Evolutionary conservation across 2,888 invertebrate genomes (phyloP).

Genomic region (Carterocephalus palaemon): DNA sequence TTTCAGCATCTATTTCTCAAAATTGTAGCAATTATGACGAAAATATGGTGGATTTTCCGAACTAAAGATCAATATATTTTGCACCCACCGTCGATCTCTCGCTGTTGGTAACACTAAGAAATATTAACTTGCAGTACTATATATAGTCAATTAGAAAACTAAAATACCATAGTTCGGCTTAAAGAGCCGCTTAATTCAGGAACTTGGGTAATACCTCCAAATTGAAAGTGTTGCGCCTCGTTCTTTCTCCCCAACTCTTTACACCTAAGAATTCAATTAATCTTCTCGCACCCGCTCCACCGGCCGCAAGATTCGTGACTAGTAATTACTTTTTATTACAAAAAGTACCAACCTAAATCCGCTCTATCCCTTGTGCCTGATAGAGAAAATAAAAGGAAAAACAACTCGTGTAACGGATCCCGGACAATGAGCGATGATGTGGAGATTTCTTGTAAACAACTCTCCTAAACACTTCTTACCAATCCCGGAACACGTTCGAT

Average conservation of each 20-base stretch:
- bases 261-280: slow-evolving; percentile 77
- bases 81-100: too few relatives aligned
- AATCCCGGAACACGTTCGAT: slow-evolving; percentile 22
- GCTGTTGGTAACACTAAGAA: too few relatives aligned
- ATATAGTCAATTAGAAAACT: too few relatives aligned
- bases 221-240: slow-evolving; percentile 46
- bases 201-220: slow-evolving; percentile 32
- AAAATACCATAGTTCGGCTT: too few relatives aligned
- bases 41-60: too few relatives aligned
- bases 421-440: slow-evolving; percentile 57
- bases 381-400: slow-evolving; percentile 41
- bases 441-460: slow-evolving; percentile 41
- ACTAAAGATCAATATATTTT: too few relatives aligned
- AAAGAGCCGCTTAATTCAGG: slow-evolving; percentile 1
- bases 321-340: slow-evolving; percentile 69
- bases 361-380: slow-evolving; percentile 29
- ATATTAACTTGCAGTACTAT: too few relatives aligned
- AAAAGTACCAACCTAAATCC: slow-evolving; percentile 42
- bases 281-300: slow-evolving; percentile 58
- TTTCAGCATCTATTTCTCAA: too few relatives aligned
- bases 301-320: slow-evolving; percentile 64
- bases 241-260: slow-evolving; percentile 52
- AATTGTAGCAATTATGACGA: too few relatives aligned
- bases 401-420: slow-evolving; percentile 48
- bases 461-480: slow-evolving; percentile 29